Conservation (phyloP, 2,113 vertebrate genomes). For the Nyctereutes procyonoides region DNA sequence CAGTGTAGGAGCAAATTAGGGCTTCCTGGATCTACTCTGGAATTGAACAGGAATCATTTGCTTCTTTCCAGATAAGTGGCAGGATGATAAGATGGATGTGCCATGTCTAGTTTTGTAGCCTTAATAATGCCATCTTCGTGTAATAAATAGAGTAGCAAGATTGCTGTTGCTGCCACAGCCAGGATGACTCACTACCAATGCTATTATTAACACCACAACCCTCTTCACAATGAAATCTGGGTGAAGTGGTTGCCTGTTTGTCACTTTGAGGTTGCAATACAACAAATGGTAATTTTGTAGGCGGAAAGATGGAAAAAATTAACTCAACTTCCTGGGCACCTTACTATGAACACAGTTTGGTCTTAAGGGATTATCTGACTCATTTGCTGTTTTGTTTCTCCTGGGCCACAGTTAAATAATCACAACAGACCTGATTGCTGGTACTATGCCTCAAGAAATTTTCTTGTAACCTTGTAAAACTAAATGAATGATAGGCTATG, state of each 20-base stretch:
- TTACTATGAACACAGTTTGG: background rate
- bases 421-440: background rate
- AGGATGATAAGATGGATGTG: background rate
- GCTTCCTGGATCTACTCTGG: background rate
- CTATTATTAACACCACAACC: background rate
- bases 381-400: conserved; percentile 28
- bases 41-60: background rate
- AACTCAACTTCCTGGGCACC: conserved; percentile 1
- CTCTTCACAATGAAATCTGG: background rate
- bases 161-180: background rate
- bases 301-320: conserved; percentile 5
- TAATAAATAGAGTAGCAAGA: conserved; percentile 24
- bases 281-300: conserved; percentile 2
- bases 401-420: background rate
- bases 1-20: background rate
- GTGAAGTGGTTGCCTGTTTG: background rate
- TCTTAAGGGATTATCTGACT: background rate
- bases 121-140: conserved; percentile 15
- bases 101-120: background rate
- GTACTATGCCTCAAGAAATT: background rate
- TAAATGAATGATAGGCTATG: background rate
- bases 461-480: background rate
- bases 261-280: background rate
- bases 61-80: background rate
- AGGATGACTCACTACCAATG: background rate